These are phyloP conservation scores for Crocodylus rhombifer DNA, from an alignment of 2,797 vertebrate species.

Conservation along the genomic window DNA sequence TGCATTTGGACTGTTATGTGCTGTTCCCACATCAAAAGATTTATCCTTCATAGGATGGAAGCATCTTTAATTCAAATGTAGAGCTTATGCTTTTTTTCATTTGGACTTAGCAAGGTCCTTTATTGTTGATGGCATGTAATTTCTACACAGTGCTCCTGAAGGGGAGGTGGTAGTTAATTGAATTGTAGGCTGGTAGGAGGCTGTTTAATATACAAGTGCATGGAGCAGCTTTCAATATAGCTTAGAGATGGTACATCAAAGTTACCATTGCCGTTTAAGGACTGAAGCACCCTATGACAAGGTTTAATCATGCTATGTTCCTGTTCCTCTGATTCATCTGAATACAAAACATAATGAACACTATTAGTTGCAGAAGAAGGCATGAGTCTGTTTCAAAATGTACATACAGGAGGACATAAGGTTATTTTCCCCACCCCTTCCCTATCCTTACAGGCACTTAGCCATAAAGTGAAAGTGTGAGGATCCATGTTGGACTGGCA, in stretches of 20 bases:
- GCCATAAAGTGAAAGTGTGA: background rate
- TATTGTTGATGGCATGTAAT: background rate
- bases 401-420: background rate
- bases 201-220: rapidly evolving
- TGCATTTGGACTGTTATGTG: background rate
- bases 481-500: background rate
- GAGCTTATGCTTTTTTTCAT: background rate
- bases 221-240: rapidly evolving
- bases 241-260: background rate
- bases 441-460: background rate
- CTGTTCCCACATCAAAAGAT: background rate
- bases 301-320: background rate
- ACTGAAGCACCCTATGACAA: too few species aligned
- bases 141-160: rapidly evolving
- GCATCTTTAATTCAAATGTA: background rate
- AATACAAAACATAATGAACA: rapidly evolving
- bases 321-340: background rate
- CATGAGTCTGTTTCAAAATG: too few species aligned
- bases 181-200: rapidly evolving
- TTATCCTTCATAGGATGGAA: background rate
- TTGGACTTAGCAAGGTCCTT: background rate
- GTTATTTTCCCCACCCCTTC: background rate
- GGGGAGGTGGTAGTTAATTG: background rate
- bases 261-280: too few species aligned
- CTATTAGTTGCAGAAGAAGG: background rate